phyloP scores from a whole-genome alignment of 2,113 vertebrate genomes.

The Python bivittatus region DNA sequence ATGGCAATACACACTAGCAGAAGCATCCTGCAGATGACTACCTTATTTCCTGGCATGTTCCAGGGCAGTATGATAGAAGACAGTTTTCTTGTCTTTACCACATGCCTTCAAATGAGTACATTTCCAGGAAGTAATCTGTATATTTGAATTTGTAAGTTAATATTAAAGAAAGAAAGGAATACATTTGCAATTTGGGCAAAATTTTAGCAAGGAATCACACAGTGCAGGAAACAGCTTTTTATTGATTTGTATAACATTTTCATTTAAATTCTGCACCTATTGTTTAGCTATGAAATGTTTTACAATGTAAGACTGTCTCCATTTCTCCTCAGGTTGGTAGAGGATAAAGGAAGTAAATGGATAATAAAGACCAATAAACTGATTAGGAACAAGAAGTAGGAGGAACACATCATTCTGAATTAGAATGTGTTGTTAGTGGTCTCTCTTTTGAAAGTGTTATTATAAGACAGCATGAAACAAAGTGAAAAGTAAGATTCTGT shows the following conservation, averaged over 20 bases:
- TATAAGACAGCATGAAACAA: background rate
- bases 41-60: background rate
- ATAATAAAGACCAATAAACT: background rate
- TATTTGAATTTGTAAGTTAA: background rate
- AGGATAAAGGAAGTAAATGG: background rate
- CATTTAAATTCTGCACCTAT: background rate
- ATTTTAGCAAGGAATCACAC: background rate
- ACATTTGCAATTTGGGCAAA: background rate
- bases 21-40: slow-evolving; percentile 10
- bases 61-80: background rate
- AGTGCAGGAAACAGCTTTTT: background rate
- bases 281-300: background rate
- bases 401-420: background rate
- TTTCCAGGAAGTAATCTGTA: slow-evolving; percentile 2
- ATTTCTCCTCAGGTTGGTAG: background rate
- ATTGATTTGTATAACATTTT: background rate
- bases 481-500: background rate
- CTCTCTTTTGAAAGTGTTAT: background rate
- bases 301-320: background rate
- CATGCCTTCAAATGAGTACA: slow-evolving; percentile 2
- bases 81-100: slow-evolving; percentile 1
- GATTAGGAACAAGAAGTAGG: background rate
- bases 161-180: background rate
- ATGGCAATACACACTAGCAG: slow-evolving; percentile 12
- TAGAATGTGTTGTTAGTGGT: background rate